phyloP scores from a whole-genome alignment of 2,797 vertebrate species.

The Anniella stebbinsi region DNA sequence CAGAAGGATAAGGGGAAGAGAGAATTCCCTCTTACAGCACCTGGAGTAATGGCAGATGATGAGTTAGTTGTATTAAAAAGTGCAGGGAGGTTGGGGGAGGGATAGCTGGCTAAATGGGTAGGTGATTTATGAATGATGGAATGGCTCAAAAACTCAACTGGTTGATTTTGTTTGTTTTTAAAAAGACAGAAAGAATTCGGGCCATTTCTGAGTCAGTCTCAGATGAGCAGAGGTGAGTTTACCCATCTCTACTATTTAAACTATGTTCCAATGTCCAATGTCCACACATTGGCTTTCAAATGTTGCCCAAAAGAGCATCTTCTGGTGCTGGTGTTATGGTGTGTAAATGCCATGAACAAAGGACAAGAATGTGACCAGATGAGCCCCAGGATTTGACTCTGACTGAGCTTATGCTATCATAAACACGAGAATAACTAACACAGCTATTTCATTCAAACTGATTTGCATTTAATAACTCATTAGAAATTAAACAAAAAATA shows the following conservation, averaged over 20 bases:
- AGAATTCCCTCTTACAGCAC: background rate
- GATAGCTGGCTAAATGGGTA: background rate
- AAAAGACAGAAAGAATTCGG: background rate
- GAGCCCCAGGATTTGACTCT: background rate
- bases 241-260: background rate
- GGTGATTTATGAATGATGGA: background rate
- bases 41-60: background rate
- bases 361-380: no score
- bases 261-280: background rate
- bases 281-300: background rate
- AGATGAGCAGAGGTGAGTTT: no score
- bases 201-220: background rate
- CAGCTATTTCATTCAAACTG: accelerated
- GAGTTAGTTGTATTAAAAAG: background rate
- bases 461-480: background rate
- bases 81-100: background rate
- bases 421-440: background rate
- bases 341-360: background rate
- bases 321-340: background rate
- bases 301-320: background rate
- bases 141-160: background rate
- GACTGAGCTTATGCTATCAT: background rate
- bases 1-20: background rate
- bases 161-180: background rate
- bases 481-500: background rate